phyloP scores from a whole-genome alignment of 1,140 invertebrate species.

The Apis florea region DNA sequence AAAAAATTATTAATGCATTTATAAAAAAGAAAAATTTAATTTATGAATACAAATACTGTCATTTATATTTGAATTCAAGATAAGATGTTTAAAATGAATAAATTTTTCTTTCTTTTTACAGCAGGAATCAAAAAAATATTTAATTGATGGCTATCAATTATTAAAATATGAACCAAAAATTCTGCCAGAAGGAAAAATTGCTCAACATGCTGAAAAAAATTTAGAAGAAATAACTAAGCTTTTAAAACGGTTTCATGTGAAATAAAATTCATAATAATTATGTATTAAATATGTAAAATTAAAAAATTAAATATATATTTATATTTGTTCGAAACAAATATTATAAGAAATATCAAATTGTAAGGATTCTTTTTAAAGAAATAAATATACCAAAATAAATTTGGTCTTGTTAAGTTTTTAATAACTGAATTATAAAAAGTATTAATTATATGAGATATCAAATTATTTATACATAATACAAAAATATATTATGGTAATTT shows the following conservation, averaged over 20 bases:
- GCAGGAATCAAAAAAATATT: slow-evolving; percentile 19
- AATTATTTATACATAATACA: too few species aligned
- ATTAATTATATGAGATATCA: too few species aligned
- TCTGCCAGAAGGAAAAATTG: slow-evolving; percentile 19
- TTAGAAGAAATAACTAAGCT: neutral
- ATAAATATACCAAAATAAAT: neutral
- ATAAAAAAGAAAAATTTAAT: too few species aligned
- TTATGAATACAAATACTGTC: too few species aligned
- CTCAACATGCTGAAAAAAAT: neutral
- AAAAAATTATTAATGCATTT: too few species aligned
- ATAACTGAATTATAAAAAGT: too few species aligned
- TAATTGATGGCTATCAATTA: neutral
- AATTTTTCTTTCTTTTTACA: neutral
- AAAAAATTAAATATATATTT: too few species aligned
- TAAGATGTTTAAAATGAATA: too few species aligned
- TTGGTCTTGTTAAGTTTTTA: neutral
- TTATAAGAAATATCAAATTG: neutral
- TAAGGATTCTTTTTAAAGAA: neutral
- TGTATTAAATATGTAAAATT: neutral
- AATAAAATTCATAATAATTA: neutral
- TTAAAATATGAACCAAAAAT: slow-evolving; percentile 11
- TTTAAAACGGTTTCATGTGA: neutral
- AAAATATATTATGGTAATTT: too few species aligned
- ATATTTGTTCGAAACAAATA: neutral
- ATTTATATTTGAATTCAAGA: too few species aligned